These are phyloP conservation scores for Pelodiscus sinensis DNA, from an alignment of 2,113 vertebrate species.

Conservation along the genomic window DNA sequence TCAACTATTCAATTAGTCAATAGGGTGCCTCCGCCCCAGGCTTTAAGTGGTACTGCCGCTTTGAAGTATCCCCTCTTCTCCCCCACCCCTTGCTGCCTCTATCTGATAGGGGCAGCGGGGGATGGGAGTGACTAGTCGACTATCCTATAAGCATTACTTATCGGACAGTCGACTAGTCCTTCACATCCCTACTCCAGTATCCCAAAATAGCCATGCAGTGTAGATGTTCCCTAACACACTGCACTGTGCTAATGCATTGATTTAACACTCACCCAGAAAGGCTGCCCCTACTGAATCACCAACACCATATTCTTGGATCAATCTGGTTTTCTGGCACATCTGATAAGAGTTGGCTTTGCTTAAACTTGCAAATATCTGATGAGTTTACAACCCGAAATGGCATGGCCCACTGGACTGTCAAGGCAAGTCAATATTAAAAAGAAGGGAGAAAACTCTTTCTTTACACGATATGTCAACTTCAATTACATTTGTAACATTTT, in stretches of 20 bases:
- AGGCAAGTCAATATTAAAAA: slow-evolving; percentile 33
- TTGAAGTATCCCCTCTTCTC: too few relatives aligned
- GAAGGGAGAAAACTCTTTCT: slow-evolving; percentile 4
- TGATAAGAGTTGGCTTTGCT: slow-evolving; percentile 33
- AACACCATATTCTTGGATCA: background rate
- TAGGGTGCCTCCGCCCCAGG: too few relatives aligned
- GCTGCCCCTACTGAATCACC: background rate
- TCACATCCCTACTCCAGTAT: too few relatives aligned
- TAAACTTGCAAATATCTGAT: background rate
- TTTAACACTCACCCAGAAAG: background rate
- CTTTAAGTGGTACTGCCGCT: too few relatives aligned
- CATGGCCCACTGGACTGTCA: slow-evolving; percentile 52
- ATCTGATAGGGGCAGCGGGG: too few relatives aligned
- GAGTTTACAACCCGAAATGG: slow-evolving; percentile 29
- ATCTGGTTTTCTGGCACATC: background rate
- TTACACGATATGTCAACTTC: slow-evolving; percentile 23
- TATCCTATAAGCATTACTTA: too few relatives aligned
- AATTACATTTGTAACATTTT: slow-evolving; percentile 44
- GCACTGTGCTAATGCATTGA: slow-evolving; percentile 1
- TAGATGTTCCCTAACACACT: too few relatives aligned
- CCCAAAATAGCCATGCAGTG: too few relatives aligned
- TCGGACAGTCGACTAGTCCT: too few relatives aligned
- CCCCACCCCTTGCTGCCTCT: too few relatives aligned
- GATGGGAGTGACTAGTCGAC: too few relatives aligned
- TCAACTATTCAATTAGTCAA: too few relatives aligned